Conservation (phyloP, 2,888 invertebrate genomes). For the Hyppa rectilinea region DNA sequence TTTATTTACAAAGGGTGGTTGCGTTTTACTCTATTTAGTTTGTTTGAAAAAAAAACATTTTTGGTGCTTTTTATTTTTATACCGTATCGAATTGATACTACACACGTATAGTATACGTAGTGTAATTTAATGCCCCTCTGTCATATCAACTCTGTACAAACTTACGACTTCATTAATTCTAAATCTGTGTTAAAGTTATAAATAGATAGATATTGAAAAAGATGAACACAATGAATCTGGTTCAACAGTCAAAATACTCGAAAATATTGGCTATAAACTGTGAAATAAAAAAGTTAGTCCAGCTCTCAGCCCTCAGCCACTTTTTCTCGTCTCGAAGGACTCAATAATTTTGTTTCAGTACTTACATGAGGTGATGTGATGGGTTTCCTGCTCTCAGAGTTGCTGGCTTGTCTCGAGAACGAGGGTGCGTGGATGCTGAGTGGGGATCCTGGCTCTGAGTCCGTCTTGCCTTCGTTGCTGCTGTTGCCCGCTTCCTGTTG, state of each 20-base stretch:
- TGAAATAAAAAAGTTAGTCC: background rate
- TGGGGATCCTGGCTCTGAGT: slow-evolving; percentile 87
- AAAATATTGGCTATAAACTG: background rate
- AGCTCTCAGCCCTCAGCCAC: background rate
- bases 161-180: background rate
- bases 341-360: slow-evolving; percentile 22
- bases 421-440: slow-evolving; percentile 81
- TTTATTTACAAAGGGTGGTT: no score
- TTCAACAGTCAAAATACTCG: background rate
- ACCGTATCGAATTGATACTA: no score
- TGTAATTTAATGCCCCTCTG: no score
- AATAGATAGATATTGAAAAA: no score
- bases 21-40: no score
- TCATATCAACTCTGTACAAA: no score
- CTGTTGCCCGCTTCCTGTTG: slow-evolving; percentile 85
- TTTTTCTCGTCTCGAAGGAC: background rate
- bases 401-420: slow-evolving; percentile 85
- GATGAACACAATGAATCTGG: background rate
- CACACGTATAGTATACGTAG: no score
- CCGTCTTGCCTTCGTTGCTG: slow-evolving; percentile 86
- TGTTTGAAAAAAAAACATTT: no score
- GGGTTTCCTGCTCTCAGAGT: slow-evolving; percentile 83
- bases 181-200: background rate
- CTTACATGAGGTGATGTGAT: slow-evolving; percentile 84
- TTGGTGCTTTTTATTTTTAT: no score